Evolutionary conservation across 2,797 vertebrate species (phyloP).

Genomic region (Hipposideros larvatus): DNA sequence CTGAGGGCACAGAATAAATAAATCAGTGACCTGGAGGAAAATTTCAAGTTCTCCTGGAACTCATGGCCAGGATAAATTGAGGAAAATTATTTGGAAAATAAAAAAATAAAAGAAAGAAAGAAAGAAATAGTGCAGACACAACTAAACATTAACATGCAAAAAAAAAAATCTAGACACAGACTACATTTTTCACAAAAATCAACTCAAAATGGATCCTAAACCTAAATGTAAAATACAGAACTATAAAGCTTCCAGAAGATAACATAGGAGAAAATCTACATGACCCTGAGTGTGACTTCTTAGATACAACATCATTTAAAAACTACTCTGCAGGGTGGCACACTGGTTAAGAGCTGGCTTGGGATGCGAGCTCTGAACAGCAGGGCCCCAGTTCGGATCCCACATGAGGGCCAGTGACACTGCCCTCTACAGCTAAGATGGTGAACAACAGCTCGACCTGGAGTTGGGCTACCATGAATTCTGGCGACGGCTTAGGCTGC

Average conservation of each 20-base stretch:
- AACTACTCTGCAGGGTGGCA: neutral
- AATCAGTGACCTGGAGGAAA: neutral
- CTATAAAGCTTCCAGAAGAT: too few relatives aligned
- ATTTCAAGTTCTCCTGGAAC: neutral
- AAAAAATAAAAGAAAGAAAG: neutral
- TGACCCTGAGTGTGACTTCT: too few relatives aligned
- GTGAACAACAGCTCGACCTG: too few relatives aligned
- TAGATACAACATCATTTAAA: too few relatives aligned
- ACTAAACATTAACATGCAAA: neutral
- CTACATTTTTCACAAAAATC: neutral
- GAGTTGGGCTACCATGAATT: too few relatives aligned
- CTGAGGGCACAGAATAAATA: neutral
- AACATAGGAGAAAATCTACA: too few relatives aligned
- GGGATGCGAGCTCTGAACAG: too few relatives aligned
- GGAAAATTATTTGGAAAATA: neutral
- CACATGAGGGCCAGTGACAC: too few relatives aligned
- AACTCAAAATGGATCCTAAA: neutral
- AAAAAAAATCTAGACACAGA: neutral
- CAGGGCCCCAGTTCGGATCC: too few relatives aligned
- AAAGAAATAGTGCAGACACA: neutral
- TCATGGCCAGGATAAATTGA: neutral
- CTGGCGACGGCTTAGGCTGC: too few relatives aligned
- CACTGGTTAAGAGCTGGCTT: too few relatives aligned
- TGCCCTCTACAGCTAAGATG: too few relatives aligned
- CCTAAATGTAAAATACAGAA: neutral